A percentile compares a stretch with the other conserved stretches of the same genome.
These are phyloP conservation scores for Drosophila subpulchrella DNA, from an alignment of 1,140 invertebrate species.

Conservation along the genomic window DNA sequence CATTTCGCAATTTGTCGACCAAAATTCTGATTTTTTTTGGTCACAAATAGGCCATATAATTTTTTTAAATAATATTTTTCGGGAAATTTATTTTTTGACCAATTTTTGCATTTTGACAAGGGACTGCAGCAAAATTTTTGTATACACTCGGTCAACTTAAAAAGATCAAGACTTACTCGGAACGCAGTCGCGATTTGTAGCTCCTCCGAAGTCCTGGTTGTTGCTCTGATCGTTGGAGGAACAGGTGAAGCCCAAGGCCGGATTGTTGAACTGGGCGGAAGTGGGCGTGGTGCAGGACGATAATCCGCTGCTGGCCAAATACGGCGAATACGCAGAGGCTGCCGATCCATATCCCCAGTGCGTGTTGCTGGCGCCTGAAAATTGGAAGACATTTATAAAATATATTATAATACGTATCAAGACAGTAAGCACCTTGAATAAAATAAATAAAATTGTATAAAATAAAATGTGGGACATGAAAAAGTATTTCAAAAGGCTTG, in stretches of 20 bases:
- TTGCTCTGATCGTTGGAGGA: constrained; percentile 89
- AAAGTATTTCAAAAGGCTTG: too few relatives aligned
- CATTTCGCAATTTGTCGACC: too few relatives aligned
- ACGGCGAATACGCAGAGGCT: constrained; percentile 92
- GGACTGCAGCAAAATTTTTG: too few relatives aligned
- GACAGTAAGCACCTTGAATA: not conserved
- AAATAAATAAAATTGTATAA: too few relatives aligned
- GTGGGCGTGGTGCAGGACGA: constrained; percentile 88
- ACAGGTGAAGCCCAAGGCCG: constrained; percentile 88
- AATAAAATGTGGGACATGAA: too few relatives aligned
- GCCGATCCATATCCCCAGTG: constrained; percentile 94
- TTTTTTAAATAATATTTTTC: too few relatives aligned
- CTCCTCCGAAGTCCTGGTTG: constrained; percentile 88
- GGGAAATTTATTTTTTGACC: too few relatives aligned
- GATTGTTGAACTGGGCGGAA: constrained; percentile 88
- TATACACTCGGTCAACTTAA: too few relatives aligned
- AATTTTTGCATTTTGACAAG: too few relatives aligned
- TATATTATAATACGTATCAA: constrained; percentile 9
- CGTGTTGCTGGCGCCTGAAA: constrained; percentile 91
- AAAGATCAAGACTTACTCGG: constrained; percentile 71
- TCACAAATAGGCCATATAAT: too few relatives aligned
- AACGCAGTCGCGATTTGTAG: constrained; percentile 84
- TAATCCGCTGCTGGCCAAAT: constrained; percentile 88
- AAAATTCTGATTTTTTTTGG: too few relatives aligned
- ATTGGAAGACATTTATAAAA: constrained; percentile 90